These are phyloP conservation scores for Apodemus sylvaticus DNA, from an alignment of 2,113 vertebrate genomes.

Conservation along the genomic window DNA sequence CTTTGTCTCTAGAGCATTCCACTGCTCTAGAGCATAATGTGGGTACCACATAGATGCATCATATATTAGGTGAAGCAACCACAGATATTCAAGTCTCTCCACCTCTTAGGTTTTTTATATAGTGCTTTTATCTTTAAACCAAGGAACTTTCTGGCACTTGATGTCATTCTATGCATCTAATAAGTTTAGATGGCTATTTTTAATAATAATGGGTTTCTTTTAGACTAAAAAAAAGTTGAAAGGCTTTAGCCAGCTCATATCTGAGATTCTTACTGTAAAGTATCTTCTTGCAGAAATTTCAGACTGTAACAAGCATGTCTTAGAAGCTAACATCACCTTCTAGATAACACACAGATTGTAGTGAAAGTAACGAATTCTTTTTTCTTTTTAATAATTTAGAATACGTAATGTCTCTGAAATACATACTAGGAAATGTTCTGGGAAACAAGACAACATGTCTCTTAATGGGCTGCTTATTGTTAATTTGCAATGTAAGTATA, in stretches of 20 bases:
- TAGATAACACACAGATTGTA: slow-evolving; percentile 38
- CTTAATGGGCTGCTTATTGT: slow-evolving; percentile 4
- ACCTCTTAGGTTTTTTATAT: background rate
- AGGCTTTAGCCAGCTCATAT: slow-evolving; percentile 45
- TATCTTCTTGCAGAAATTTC: slow-evolving; percentile 51
- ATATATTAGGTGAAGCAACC: slow-evolving; percentile 1
- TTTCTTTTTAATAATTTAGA: slow-evolving; percentile 29
- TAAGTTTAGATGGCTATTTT: slow-evolving; percentile 69
- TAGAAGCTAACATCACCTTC: slow-evolving; percentile 48
- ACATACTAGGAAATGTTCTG: slow-evolving; percentile 43
- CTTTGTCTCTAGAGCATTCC: background rate
- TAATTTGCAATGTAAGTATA: slow-evolving; percentile 10
- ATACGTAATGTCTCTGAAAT: background rate
- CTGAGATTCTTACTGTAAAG: slow-evolving; percentile 60
- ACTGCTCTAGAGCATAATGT: background rate
- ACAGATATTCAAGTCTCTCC: background rate
- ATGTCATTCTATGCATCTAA: slow-evolving; percentile 60
- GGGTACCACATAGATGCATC: background rate
- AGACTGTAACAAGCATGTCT: slow-evolving; percentile 52
- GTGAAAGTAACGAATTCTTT: slow-evolving; percentile 46
- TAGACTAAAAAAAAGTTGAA: slow-evolving; percentile 55
- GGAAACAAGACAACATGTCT: background rate
- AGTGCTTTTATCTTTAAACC: background rate
- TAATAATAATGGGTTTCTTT: slow-evolving; percentile 62
- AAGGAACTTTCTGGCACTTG: slow-evolving; percentile 31